Evolutionary conservation across 2,797 vertebrate genomes (phyloP).

Genomic region (Sebastiscus tertius): DNA sequence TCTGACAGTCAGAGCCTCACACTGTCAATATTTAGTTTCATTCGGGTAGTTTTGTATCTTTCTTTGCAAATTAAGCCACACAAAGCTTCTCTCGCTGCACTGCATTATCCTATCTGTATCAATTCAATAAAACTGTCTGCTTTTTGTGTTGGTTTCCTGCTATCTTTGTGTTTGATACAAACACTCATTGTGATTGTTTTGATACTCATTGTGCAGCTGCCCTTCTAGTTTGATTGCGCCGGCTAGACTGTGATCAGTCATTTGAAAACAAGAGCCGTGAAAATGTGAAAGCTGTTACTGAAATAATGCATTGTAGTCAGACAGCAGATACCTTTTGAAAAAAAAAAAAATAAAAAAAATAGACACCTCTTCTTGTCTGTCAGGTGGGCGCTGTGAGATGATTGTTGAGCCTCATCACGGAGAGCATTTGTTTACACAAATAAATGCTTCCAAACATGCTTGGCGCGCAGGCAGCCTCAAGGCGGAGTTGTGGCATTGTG

Average conservation of each 20-base stretch:
- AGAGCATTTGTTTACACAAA: constrained; percentile 75
- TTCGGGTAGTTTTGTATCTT: constrained; percentile 36
- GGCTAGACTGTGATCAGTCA: constrained; percentile 49
- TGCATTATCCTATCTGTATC: constrained; percentile 6
- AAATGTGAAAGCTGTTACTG: constrained; percentile 48
- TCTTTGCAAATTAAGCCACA: constrained; percentile 47
- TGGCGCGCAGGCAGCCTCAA: constrained; percentile 52
- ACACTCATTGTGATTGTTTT: constrained; percentile 3
- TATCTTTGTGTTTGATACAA: constrained; percentile 23
- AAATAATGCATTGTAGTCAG: constrained; percentile 44
- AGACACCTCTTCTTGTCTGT: constrained; percentile 49
- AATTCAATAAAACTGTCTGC: constrained; percentile 29
- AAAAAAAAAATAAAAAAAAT: not conserved
- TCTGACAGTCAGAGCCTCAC: constrained; percentile 51
- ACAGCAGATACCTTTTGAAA: constrained; percentile 39
- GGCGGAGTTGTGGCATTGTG: constrained; percentile 72
- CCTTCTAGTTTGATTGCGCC: constrained; percentile 46
- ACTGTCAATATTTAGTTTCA: constrained; percentile 62
- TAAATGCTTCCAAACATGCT: constrained; percentile 63
- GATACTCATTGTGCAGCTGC: constrained; percentile 43
- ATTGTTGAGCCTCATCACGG: constrained; percentile 71
- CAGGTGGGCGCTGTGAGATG: constrained; percentile 40
- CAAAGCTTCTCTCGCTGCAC: not conserved
- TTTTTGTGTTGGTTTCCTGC: constrained; percentile 16
- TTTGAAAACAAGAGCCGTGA: constrained; percentile 49